Evolutionary conservation across 1,140 invertebrate genomes (phyloP).

Genomic region (Neotoxoptera formosana): DNA sequence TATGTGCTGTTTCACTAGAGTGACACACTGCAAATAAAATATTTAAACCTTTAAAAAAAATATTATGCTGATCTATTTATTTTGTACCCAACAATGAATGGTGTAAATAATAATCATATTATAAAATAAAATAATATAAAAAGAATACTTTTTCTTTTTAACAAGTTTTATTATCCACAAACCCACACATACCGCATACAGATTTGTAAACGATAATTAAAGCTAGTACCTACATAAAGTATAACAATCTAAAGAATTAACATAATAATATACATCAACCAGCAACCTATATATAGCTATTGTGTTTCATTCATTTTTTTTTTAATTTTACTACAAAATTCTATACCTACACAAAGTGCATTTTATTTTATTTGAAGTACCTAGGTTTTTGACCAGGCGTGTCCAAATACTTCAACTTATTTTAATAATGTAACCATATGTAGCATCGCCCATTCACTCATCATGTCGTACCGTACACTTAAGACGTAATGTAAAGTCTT

Average conservation of each 20-base stretch:
- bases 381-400: background rate
- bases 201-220: constrained; percentile 27
- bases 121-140: background rate
- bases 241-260: constrained; percentile 27
- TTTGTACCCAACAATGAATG: background rate
- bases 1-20: background rate
- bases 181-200: background rate
- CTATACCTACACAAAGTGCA: background rate
- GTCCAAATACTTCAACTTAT: constrained; percentile 18
- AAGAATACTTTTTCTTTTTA: background rate
- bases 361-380: constrained; percentile 27
- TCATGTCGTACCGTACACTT: background rate
- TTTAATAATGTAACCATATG: background rate
- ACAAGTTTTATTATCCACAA: constrained; percentile 10
- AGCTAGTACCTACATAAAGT: constrained; percentile 3
- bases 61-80: background rate
- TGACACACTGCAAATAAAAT: background rate
- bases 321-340: constrained; percentile 26
- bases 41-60: background rate
- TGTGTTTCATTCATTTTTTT: constrained; percentile 28
- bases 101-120: background rate
- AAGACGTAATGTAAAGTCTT: background rate
- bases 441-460: background rate
- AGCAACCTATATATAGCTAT: background rate
- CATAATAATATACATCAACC: constrained; percentile 39